Conservation (phyloP, 1,140 invertebrate genomes). For the Papilio polyxenes region DNA sequence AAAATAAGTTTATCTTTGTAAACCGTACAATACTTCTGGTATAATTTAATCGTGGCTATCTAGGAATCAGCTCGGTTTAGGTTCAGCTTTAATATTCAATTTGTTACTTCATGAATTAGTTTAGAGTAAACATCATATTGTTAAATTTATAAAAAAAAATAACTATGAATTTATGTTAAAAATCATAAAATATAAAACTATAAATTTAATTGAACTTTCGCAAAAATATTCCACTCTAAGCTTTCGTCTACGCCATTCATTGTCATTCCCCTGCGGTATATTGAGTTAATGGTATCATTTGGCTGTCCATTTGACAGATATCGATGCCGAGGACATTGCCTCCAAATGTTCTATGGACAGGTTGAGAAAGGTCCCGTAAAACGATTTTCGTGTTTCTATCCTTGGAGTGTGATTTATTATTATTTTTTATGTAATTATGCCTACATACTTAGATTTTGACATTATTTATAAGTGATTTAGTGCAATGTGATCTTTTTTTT, state of each 20-base stretch:
- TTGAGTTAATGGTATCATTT: constrained; percentile 75
- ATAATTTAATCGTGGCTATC: too few relatives aligned
- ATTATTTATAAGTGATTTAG: background rate
- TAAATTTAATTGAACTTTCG: background rate
- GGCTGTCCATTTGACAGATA: constrained; percentile 60
- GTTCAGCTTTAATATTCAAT: too few relatives aligned
- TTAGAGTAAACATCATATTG: too few relatives aligned
- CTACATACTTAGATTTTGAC: background rate
- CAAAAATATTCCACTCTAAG: constrained; percentile 36
- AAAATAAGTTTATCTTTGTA: too few relatives aligned
- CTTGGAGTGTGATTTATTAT: constrained; percentile 59
- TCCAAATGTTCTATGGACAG: constrained; percentile 59
- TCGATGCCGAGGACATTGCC: constrained; percentile 55
- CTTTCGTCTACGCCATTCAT: constrained; percentile 33
- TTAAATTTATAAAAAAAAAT: too few relatives aligned
- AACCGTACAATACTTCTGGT: too few relatives aligned
- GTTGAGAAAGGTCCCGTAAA: constrained; percentile 57
- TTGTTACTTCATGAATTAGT: too few relatives aligned
- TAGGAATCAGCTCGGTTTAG: too few relatives aligned
- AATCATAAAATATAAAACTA: background rate
- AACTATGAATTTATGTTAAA: too few relatives aligned
- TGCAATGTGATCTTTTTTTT: background rate
- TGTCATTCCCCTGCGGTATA: constrained; percentile 61
- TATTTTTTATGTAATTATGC: constrained; percentile 33
- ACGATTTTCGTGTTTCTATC: constrained; percentile 68